Evolutionary conservation across 2,113 vertebrate genomes (phyloP).

Genomic region (Ia io): DNA sequence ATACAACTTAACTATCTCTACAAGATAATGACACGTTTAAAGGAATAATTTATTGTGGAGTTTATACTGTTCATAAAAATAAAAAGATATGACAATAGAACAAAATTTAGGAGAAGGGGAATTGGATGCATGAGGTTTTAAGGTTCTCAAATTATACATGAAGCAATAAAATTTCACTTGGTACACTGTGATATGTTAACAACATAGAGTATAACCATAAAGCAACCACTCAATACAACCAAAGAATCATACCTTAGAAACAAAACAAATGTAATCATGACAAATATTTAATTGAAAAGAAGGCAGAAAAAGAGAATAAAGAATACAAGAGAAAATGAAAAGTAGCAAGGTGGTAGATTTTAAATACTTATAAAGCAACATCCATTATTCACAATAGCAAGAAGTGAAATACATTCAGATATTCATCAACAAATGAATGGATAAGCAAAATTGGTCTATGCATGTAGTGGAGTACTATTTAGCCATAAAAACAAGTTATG

Average conservation of each 20-base stretch:
- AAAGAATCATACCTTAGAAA: background rate
- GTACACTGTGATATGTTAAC: background rate
- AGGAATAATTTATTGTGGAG: background rate
- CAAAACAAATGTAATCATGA: background rate
- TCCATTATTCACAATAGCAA: background rate
- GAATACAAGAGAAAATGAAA: background rate
- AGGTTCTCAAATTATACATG: background rate
- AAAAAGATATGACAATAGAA: background rate
- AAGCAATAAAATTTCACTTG: background rate
- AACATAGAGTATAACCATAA: background rate
- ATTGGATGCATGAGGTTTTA: background rate
- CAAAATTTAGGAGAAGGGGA: background rate
- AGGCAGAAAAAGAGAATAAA: background rate
- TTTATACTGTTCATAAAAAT: background rate
- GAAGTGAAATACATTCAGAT: background rate
- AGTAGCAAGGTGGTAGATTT: background rate
- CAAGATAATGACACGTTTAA: background rate
- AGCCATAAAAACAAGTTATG: background rate
- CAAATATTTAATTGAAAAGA: background rate
- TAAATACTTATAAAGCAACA: background rate
- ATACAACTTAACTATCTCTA: background rate
- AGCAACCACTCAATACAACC: background rate
- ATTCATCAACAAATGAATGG: background rate
- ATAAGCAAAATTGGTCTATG: background rate
- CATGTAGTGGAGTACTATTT: background rate